Conservation (phyloP, 2,113 vertebrate genomes). For the Vulpes lagopus region DNA sequence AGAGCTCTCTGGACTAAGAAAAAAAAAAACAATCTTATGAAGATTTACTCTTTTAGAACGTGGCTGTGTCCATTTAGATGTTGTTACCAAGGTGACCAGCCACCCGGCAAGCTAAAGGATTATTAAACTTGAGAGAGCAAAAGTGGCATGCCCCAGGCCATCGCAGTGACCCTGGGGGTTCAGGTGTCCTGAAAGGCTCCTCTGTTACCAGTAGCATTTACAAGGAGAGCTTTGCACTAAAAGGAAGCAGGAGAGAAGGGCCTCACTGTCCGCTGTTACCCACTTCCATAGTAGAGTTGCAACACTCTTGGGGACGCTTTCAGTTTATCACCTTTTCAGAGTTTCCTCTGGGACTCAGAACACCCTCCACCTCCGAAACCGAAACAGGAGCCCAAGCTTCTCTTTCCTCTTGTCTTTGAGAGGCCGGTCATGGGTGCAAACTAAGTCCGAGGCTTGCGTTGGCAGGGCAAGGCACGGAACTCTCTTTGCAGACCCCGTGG, state of each 20-base stretch:
- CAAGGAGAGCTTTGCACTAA: not conserved
- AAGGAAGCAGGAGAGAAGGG: not conserved
- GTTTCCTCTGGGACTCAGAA: not conserved
- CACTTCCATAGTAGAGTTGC: not conserved
- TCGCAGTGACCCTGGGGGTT: not conserved
- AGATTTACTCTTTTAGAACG: slow-evolving; percentile 39
- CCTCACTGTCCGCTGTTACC: not conserved
- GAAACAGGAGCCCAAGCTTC: not conserved
- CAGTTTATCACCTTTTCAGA: not conserved
- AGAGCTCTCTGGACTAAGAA: not conserved
- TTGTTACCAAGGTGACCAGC: not conserved
- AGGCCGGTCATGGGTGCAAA: not conserved
- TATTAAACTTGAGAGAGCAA: slow-evolving; percentile 18
- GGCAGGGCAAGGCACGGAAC: not conserved
- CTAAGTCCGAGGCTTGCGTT: not conserved
- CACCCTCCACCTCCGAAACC: not conserved
- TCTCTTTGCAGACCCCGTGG: not conserved
- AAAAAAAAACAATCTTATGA: not conserved
- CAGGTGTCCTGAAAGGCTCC: not conserved
- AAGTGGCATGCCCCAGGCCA: not conserved
- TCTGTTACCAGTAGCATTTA: not conserved
- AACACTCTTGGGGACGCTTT: not conserved
- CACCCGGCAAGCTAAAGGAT: not conserved
- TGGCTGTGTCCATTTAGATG: not conserved
- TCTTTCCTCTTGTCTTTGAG: not conserved